Conservation (phyloP, 92 coral and sea anemone genomes). For the Heliopora coerulea region DNA sequence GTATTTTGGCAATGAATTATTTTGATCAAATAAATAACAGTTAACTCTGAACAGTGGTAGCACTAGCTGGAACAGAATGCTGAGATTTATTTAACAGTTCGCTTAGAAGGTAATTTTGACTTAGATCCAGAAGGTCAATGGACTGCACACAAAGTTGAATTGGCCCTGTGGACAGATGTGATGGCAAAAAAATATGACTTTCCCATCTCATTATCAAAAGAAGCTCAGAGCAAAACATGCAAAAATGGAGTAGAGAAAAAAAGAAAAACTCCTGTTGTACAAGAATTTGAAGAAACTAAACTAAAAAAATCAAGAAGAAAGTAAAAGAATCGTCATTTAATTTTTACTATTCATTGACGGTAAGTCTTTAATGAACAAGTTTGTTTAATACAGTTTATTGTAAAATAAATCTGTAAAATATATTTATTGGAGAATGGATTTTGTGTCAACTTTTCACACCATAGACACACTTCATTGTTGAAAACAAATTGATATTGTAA, state of each 20-base stretch:
- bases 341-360: too few species aligned
- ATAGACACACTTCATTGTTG: too few species aligned
- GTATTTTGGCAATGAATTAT: too few species aligned
- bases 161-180: slow-evolving; percentile 81
- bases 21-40: too few species aligned
- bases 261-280: slow-evolving; percentile 49
- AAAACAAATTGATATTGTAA: too few species aligned
- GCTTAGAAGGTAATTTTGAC: background rate
- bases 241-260: background rate
- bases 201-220: background rate
- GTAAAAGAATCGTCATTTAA: slow-evolving; percentile 1
- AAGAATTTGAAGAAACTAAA: slow-evolving; percentile 32
- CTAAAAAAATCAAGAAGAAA: slow-evolving; percentile 10
- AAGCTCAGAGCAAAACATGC: background rate
- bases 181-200: slow-evolving; percentile 57
- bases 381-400: too few species aligned
- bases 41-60: background rate
- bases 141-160: slow-evolving; percentile 92
- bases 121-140: slow-evolving; percentile 77
- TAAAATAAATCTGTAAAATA: too few species aligned
- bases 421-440: too few species aligned
- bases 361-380: too few species aligned
- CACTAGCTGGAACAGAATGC: too few species aligned
- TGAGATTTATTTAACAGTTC: background rate
- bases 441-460: too few species aligned